Percentiles rank a stretch among this genome's conserved stretches.
Conservation (phyloP, 2,888 invertebrate species). For the Neoscelio sp. region DNA sequence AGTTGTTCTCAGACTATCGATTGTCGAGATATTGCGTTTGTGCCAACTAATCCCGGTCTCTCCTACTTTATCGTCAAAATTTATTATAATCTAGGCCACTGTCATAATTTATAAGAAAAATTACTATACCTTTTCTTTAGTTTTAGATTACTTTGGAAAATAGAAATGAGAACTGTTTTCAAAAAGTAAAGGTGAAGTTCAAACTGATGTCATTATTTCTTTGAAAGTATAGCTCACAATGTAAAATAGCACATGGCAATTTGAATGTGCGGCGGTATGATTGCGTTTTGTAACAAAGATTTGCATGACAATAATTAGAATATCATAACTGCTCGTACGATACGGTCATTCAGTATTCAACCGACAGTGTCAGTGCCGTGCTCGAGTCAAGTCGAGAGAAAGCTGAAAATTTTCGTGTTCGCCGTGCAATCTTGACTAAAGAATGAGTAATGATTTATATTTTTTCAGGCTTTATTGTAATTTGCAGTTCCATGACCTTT, state of each 20-base stretch:
- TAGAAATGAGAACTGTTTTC: too few species aligned
- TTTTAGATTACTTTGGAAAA: too few species aligned
- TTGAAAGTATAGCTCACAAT: too few species aligned
- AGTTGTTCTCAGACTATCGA: too few species aligned
- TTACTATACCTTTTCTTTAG: too few species aligned
- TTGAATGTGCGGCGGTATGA: background rate
- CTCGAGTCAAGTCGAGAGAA: constrained; percentile 73
- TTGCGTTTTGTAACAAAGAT: constrained; percentile 3
- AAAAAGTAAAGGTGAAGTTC: too few species aligned
- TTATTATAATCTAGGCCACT: too few species aligned
- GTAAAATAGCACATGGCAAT: background rate
- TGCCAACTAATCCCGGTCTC: too few species aligned
- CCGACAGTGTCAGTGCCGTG: constrained; percentile 71
- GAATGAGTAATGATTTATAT: constrained; percentile 43
- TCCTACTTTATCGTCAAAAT: too few species aligned
- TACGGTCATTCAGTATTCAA: constrained; percentile 68
- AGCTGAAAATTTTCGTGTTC: constrained; percentile 72
- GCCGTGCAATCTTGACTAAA: constrained; percentile 47
- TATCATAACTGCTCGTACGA: background rate
- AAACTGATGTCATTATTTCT: too few species aligned
- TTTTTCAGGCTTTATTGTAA: constrained; percentile 26
- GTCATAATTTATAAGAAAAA: too few species aligned
- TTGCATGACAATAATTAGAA: constrained; percentile 32
- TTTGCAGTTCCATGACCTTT: constrained; percentile 34
- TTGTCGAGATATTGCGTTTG: too few species aligned